Evolutionary conservation across 2,888 invertebrate genomes (phyloP), one percentile per base, ranked within the genome.

Genomic region (Desoria tigrina): DNA sequence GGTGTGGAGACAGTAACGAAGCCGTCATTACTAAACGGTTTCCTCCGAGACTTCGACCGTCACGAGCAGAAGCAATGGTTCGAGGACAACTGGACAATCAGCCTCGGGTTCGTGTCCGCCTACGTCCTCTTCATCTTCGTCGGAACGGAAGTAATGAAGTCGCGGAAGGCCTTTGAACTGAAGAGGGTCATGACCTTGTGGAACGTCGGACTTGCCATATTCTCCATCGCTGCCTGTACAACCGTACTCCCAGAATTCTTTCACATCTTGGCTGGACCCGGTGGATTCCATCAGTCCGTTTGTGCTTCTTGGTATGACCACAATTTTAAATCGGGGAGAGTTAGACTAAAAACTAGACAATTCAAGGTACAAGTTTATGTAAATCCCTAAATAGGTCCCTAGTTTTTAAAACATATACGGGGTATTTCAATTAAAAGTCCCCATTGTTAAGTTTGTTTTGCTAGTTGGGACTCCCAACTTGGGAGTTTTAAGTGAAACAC

Each of bases 101-200:
- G 92, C 63, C 92, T 95, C 81, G 93, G 94, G 79, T 90, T 89
- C 79, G 86, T 91, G 70, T 92, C 90, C 73, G 84, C 90, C 75
- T 99, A 99, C 81, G 92, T 98, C 88, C 85, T 93, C 70, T 85
- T 94, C 72, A 93, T 99, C 78, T 97, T 95, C 81, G 90, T 90
- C 73, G 94, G 94, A 55, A 94, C 94, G 80, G 88, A 90, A 79
- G 90, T 90, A 79, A 99, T 99, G 99, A 90, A 91, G 80, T 88
- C 87, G 79, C 86, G 97, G 77, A 90, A 92, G 72, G 88, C 92
- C 82, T 96, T 91, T 81, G 90, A 94, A 78, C 84, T 99, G 57
- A 86, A 94, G 72, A 88, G 90, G 27, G 87, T 91, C 24, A 84
- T 99, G 68, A 89, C 90, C 74, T 80, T 92, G 73, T 99, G 99